phyloP scores from a whole-genome alignment of 2,113 vertebrate genomes.

The Indicator indicator region DNA sequence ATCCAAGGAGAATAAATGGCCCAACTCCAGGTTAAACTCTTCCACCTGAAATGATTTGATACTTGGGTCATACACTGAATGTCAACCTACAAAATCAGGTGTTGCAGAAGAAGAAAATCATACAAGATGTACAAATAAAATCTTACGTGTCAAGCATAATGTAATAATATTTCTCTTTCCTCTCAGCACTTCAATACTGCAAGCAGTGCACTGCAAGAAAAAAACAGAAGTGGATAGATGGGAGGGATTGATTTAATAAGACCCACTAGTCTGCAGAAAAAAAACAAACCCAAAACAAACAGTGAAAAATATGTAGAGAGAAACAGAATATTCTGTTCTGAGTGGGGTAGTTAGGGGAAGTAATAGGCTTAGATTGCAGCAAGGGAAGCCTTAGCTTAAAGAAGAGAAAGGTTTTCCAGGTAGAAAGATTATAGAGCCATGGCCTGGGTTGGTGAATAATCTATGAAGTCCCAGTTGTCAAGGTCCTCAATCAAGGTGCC shows the following conservation, averaged over 20 bases:
- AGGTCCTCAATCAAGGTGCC: not conserved
- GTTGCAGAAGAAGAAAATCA: not conserved
- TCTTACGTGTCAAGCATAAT: not conserved
- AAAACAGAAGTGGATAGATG: not conserved
- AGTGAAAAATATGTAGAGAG: not conserved
- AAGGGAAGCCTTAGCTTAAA: not conserved
- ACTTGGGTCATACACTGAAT: not conserved
- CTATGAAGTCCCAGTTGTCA: not conserved
- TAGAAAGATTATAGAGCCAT: not conserved
- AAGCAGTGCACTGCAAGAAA: not conserved
- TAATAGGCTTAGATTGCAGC: not conserved
- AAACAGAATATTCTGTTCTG: not conserved
- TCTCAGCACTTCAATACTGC: not conserved
- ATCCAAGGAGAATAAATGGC: not conserved
- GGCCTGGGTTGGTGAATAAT: not conserved
- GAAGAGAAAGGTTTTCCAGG: not conserved
- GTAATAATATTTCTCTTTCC: not conserved
- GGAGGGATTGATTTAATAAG: not conserved
- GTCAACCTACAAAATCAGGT: not conserved
- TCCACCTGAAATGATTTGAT: not conserved
- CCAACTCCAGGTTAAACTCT: not conserved
- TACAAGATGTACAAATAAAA: not conserved
- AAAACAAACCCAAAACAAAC: not conserved
- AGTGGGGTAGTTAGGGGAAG: not conserved
- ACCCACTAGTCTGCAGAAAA: not conserved